These are phyloP conservation scores for Maniola jurtina DNA, from an alignment of 1,140 invertebrate species.

Conservation along the genomic window DNA sequence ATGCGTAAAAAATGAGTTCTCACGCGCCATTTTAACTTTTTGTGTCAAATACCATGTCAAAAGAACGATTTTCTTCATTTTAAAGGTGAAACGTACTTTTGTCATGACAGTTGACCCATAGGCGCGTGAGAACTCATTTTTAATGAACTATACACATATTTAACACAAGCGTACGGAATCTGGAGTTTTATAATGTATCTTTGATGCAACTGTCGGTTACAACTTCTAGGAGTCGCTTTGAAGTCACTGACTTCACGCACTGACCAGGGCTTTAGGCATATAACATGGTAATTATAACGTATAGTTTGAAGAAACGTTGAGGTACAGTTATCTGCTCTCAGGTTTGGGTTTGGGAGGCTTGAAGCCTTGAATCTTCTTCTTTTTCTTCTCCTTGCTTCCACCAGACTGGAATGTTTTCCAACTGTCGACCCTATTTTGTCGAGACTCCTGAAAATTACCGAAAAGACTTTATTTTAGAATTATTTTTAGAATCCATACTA, in stretches of 20 bases:
- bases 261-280: not conserved
- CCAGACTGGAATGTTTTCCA: constrained; percentile 95
- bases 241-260: not conserved
- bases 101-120: no score
- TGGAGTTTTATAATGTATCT: no score
- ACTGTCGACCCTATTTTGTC: constrained; percentile 95
- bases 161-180: no score
- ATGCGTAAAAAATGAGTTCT: no score
- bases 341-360: constrained; percentile 97
- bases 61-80: no score
- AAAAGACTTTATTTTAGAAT: not conserved
- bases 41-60: no score
- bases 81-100: no score
- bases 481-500: no score
- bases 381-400: constrained; percentile 82
- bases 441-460: constrained; percentile 86
- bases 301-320: constrained; percentile 2
- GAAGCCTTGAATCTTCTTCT: constrained; percentile 89
- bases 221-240: not conserved
- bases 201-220: no score
- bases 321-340: constrained; percentile 88
- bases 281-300: constrained; percentile 16
- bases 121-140: no score
- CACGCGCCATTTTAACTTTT: no score
- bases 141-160: no score